Conservation (phyloP, 1,140 invertebrate genomes). For the Drosophila chauvacae region DNA sequence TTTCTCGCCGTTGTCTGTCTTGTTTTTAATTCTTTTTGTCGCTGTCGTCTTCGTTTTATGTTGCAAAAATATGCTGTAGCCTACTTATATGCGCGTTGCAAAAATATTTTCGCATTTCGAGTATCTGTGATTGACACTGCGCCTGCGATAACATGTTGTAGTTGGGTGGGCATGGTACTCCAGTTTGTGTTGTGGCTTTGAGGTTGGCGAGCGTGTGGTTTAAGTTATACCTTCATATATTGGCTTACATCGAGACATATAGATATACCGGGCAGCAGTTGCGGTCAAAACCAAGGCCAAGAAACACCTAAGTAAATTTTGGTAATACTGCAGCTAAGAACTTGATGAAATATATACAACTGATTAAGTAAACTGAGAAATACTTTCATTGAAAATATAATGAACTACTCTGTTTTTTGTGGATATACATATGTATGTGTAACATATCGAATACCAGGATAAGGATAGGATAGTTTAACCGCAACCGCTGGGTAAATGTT, state of each 20-base stretch:
- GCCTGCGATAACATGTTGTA: slow-evolving; percentile 13
- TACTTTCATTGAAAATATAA: neutral
- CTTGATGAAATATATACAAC: neutral
- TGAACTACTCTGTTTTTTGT: no score
- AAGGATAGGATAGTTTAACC: neutral
- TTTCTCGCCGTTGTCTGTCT: slow-evolving; percentile 20
- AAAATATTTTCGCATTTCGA: slow-evolving; percentile 49
- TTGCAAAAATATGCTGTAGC: slow-evolving; percentile 50
- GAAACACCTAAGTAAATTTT: neutral
- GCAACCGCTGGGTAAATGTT: neutral
- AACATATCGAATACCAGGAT: neutral
- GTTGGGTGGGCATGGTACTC: slow-evolving; percentile 6
- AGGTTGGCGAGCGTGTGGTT: slow-evolving; percentile 18
- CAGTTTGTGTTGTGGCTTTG: slow-evolving; percentile 3
- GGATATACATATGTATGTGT: no score
- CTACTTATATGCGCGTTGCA: slow-evolving; percentile 52
- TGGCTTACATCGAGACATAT: slow-evolving; percentile 2
- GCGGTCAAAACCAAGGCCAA: slow-evolving; percentile 4
- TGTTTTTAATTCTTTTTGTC: slow-evolving; percentile 12
- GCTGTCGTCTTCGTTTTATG: slow-evolving; percentile 11
- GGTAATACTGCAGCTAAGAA: rapidly evolving
- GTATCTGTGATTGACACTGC: slow-evolving; percentile 35
- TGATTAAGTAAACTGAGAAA: neutral
- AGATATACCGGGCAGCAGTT: slow-evolving; percentile 4
- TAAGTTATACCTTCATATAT: neutral